Evolutionary conservation across 2,888 invertebrate genomes (phyloP), one percentile per base, ranked within the genome.

Genomic region (Rotaria socialis): DNA sequence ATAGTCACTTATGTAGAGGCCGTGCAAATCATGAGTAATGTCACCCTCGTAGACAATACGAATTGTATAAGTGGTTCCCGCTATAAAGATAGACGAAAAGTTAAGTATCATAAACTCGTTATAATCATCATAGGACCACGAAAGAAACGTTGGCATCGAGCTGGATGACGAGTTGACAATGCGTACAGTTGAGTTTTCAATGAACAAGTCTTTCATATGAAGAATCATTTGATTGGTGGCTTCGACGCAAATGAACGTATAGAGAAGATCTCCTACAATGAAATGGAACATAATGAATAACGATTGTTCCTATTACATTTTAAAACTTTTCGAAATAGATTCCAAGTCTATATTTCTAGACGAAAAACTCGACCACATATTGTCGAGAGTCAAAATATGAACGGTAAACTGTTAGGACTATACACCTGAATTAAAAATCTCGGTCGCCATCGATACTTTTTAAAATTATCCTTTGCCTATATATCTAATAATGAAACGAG

Each of bases 1-100:
- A 47, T 80, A 80, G 22, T 80, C 47, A 24, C 80, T 80, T n/a
- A 80, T 24, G n/a, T 80, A 80, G 11, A 80, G n/a, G 11, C 80
- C 80, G 7, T 47, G 19, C 16, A 80, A 47, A 80, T 47, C n/a
- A 80, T n/a, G 47, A 43, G 0, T n/a, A n/a, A 80, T 47, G n/a
- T 24, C 11, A 80, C 47, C 47, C 6, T 8, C 3, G n/a, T 80
- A 80, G 5, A 2, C 2, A 0, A 80, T 80, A 7, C 5, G 22
- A 24, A 80, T 24, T 14, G 43, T 43, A 14, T 80, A 80, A 14
- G 10, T 47, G 24, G 43, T 47, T n/a, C 6, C 47, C 5, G 10
- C 10, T 14, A 24, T 10, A 14, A 80, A 80, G 14, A 2, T n/a
- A 0, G 80, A 80, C 8, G 43, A 43, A 47, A 80, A 80, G 14